Evolutionary conservation across 2,888 invertebrate species (phyloP).

Genomic region (Orgyia antiqua): DNA sequence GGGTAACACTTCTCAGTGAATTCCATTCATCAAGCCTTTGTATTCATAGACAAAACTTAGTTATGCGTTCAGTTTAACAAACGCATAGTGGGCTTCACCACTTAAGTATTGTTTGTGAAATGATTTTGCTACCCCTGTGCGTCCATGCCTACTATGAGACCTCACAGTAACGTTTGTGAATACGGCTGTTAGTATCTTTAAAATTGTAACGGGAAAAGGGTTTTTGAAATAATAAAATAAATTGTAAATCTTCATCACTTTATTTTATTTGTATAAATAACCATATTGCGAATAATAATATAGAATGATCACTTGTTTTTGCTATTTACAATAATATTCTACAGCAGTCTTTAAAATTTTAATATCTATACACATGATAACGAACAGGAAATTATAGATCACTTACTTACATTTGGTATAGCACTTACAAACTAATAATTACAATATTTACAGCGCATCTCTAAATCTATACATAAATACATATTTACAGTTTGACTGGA

Average conservation of each 20-base stretch:
- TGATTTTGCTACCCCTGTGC: no score
- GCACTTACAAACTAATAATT: slow-evolving; percentile 68
- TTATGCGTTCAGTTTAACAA: no score
- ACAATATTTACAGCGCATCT: slow-evolving; percentile 71
- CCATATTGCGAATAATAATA: slow-evolving; percentile 73
- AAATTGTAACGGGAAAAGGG: no score
- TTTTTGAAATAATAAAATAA: slow-evolving; percentile 59
- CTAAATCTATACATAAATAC: slow-evolving; percentile 46
- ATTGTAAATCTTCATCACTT: slow-evolving; percentile 69
- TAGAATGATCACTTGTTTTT: slow-evolving; percentile 75
- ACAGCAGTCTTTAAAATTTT: slow-evolving; percentile 80
- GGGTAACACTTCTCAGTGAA: no score
- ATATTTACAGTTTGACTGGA: slow-evolving; percentile 72
- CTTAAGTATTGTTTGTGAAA: no score
- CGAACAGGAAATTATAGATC: slow-evolving; percentile 73
- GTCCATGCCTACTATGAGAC: no score
- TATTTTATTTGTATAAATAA: slow-evolving; percentile 76
- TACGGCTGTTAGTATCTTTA: no score
- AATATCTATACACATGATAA: slow-evolving; percentile 75
- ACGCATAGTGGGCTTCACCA: no score
- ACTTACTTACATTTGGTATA: slow-evolving; percentile 76
- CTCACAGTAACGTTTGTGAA: no score
- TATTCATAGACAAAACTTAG: no score
- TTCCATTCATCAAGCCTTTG: no score
- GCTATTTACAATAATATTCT: slow-evolving; percentile 77